A percentile compares a stretch with the other conserved stretches of the same genome.
Conservation (phyloP, 1,140 invertebrate species). For the Thrips palmi region DNA sequence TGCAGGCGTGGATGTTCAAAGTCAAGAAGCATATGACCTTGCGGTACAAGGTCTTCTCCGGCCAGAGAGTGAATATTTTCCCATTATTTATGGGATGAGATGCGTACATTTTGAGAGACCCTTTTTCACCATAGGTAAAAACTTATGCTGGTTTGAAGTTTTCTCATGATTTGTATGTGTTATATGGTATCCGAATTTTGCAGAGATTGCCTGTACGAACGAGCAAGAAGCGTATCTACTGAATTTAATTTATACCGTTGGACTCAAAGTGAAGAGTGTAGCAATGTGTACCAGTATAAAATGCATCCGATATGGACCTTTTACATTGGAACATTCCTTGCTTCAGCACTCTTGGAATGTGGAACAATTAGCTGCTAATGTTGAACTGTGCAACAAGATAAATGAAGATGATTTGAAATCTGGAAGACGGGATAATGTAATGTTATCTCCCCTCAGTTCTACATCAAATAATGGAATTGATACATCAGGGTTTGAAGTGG, state of each 20-base stretch:
- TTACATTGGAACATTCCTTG: conserved; percentile 54
- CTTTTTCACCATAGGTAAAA: conserved; percentile 65
- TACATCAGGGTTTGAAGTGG: too few species aligned
- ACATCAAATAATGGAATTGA: too few species aligned
- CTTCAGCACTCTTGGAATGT: conserved; percentile 69
- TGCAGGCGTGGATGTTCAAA: conserved; percentile 58
- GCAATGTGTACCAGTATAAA: conserved; percentile 63
- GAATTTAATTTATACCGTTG: conserved; percentile 58
- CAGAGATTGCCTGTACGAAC: conserved; percentile 72
- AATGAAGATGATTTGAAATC: too few species aligned
- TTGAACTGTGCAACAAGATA: conserved; percentile 35
- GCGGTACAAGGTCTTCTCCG: conserved; percentile 59
- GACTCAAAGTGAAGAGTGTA: conserved; percentile 50
- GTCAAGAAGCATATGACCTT: conserved; percentile 75
- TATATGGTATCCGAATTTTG: conserved; percentile 20
- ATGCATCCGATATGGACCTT: conserved; percentile 65
- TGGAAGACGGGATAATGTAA: too few species aligned
- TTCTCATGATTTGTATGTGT: neutral
- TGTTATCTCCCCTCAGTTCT: too few species aligned
- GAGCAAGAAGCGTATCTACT: conserved; percentile 58
- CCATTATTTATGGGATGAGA: conserved; percentile 74
- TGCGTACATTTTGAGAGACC: conserved; percentile 64
- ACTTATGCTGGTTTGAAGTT: neutral
- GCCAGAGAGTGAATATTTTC: conserved; percentile 43
- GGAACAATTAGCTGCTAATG: conserved; percentile 51